Base-by-base conservation (phyloP, 2,888 invertebrate species). In the Stenurella melanura region DNA sequence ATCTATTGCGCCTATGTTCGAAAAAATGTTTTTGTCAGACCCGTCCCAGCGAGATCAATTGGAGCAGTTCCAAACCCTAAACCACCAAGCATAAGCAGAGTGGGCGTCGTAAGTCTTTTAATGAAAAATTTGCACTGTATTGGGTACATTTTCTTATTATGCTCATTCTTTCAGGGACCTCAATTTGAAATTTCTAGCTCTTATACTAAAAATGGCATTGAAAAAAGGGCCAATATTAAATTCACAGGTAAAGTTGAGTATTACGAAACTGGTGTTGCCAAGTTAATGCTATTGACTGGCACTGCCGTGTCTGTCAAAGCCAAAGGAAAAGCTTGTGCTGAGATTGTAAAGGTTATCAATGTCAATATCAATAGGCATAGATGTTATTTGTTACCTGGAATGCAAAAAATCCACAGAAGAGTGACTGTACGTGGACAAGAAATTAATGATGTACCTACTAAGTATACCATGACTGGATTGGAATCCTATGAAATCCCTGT, bases 401-500 rank as follows among this genome's bases (percentile, higher is more conserved):
- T 93, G 73, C 91, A 93, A 83, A 92, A 92, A 38, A 92, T 92
- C 21, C 92, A 92, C 75, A 90, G 94, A 77, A 91, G 93, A 81
- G 91, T 93, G 72, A 92, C 91, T 5, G 93, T 94, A 10, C 91
- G 90, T 77, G 93, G 94, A 66, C 87, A 89, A 77, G 92, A 92
- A 75, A 92, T 94, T 75, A 91, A 91, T 75, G 94, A 94, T 88
- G 91, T 94, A 84, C 94, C 94, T 30, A 93, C 93, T 79, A 91
- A 92, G 79, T 94, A 94, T 84, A 91, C 92, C 67, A 91, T 94
- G 83, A 92, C 92, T 82, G 94, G 94, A 38, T 90, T 94, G 74
- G 92, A 93, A 84, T 91, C 91, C 85, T 93, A 93, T 85, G 94
- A 94, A 88, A 89, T 93, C n/a, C 94, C 94, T 69, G 93, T 93